phyloP scores from a whole-genome alignment of 2,797 vertebrate genomes.

The Percopsis omiscomaycus region DNA sequence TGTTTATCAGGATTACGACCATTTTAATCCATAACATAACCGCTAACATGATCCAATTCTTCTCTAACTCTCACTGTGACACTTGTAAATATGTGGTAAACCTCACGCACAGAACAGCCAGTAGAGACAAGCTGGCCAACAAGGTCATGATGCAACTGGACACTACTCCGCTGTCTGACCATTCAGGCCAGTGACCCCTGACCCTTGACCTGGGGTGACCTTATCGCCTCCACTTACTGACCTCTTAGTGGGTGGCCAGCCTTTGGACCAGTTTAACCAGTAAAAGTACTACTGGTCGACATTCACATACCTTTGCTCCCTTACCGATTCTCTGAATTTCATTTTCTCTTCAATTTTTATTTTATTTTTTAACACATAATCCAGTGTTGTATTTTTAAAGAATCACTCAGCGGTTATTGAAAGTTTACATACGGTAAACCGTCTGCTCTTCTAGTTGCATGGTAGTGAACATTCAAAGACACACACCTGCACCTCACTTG shows the following conservation, averaged over 20 bases:
- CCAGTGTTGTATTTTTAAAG: too few species aligned
- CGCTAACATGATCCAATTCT: slow-evolving; percentile 41
- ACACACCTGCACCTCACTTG: too few species aligned
- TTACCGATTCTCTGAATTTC: slow-evolving; percentile 6
- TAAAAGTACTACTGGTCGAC: slow-evolving; percentile 29
- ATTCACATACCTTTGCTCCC: slow-evolving; percentile 17
- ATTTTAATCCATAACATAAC: slow-evolving; percentile 60
- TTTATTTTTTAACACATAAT: too few species aligned
- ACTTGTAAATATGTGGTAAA: slow-evolving; percentile 10
- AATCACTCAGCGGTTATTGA: too few species aligned
- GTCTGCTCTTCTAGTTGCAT: too few species aligned
- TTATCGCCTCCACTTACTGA: slow-evolving; percentile 54
- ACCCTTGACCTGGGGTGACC: slow-evolving; percentile 51
- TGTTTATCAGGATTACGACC: slow-evolving; percentile 68
- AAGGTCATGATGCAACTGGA: slow-evolving; percentile 12
- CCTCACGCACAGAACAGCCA: neutral
- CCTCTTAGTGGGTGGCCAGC: slow-evolving; percentile 73
- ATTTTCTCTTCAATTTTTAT: too few species aligned
- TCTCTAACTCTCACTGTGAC: slow-evolving; percentile 22
- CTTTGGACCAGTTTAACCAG: slow-evolving; percentile 36
- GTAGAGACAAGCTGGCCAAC: neutral
- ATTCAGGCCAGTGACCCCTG: slow-evolving; percentile 58
- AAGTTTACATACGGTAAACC: too few species aligned
- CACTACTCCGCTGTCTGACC: slow-evolving; percentile 30
- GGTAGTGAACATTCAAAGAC: too few species aligned